Conservation (phyloP, 2,797 vertebrate species). For the Rhinatrema bivittatum region DNA sequence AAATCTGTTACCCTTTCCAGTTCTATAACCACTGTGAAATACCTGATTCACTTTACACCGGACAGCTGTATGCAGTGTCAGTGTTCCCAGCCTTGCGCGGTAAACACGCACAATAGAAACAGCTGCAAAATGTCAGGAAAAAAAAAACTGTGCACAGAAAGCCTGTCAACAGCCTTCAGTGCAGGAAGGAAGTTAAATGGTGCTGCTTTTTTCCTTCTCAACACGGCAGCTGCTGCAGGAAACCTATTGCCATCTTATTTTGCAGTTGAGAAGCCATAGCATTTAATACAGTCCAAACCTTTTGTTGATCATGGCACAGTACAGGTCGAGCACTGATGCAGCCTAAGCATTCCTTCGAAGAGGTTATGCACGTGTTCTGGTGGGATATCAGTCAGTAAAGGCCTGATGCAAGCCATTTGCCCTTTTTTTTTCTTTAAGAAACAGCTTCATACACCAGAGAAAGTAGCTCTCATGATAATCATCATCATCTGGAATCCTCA, state of each 20-base stretch:
- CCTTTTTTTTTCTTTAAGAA: too few species aligned
- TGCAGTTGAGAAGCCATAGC: constrained; percentile 52
- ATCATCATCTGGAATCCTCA: too few species aligned
- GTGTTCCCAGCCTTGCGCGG: constrained; percentile 54
- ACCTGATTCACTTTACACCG: constrained; percentile 62
- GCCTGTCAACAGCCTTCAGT: constrained; percentile 45
- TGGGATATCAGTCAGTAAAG: too few species aligned
- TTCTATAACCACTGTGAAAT: constrained; percentile 64
- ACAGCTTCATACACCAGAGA: too few species aligned
- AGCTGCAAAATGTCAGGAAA: constrained; percentile 58
- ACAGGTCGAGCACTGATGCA: constrained; percentile 32
- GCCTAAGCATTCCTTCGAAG: constrained; percentile 48
- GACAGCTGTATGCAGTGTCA: constrained; percentile 57
- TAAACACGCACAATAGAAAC: constrained; percentile 58
- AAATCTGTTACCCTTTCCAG: constrained; percentile 52
- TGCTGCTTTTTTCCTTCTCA: constrained; percentile 61
- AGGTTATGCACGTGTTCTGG: constrained; percentile 24
- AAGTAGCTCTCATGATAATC: too few species aligned
- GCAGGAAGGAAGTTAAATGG: constrained; percentile 64
- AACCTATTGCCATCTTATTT: constrained; percentile 51
- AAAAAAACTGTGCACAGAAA: constrained; percentile 15
- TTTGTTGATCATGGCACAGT: constrained; percentile 31
- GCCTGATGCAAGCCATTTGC: too few species aligned
- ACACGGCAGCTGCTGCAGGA: constrained; percentile 56
- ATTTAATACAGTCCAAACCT: constrained; percentile 42